phyloP scores from a whole-genome alignment of 1,140 invertebrate species.

The Saxidomus purpurata region DNA sequence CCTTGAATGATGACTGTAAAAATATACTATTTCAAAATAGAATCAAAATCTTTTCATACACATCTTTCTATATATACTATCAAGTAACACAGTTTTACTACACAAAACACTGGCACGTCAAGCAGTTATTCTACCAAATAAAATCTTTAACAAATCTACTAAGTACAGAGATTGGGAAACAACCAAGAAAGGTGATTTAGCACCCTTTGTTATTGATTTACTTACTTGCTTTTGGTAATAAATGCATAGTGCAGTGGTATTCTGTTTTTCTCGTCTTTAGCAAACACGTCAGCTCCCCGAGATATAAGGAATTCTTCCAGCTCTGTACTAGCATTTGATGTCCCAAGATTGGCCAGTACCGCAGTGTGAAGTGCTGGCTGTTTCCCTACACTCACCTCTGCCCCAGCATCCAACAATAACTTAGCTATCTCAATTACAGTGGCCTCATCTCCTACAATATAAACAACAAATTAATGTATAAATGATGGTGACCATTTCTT shows the following conservation, averaged over 20 bases:
- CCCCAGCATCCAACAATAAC: constrained; percentile 78
- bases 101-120: too few relatives aligned
- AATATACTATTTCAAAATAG: too few relatives aligned
- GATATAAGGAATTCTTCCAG: constrained; percentile 83
- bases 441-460: constrained; percentile 70
- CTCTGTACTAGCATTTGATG: constrained; percentile 82
- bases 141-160: too few relatives aligned
- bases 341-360: constrained; percentile 84
- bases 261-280: constrained; percentile 73
- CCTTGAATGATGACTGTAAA: too few relatives aligned
- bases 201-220: not conserved
- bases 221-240: constrained; percentile 79
- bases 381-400: constrained; percentile 75
- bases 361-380: constrained; percentile 83
- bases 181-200: too few relatives aligned
- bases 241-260: constrained; percentile 87
- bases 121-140: too few relatives aligned
- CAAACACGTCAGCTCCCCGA: constrained; percentile 78
- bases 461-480: not conserved
- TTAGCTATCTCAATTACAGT: constrained; percentile 74
- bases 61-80: too few relatives aligned
- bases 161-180: too few relatives aligned
- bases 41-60: too few relatives aligned
- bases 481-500: not conserved
- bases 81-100: too few relatives aligned